Evolutionary conservation across 2,888 invertebrate genomes (phyloP).

Genomic region (Buathra laborator): DNA sequence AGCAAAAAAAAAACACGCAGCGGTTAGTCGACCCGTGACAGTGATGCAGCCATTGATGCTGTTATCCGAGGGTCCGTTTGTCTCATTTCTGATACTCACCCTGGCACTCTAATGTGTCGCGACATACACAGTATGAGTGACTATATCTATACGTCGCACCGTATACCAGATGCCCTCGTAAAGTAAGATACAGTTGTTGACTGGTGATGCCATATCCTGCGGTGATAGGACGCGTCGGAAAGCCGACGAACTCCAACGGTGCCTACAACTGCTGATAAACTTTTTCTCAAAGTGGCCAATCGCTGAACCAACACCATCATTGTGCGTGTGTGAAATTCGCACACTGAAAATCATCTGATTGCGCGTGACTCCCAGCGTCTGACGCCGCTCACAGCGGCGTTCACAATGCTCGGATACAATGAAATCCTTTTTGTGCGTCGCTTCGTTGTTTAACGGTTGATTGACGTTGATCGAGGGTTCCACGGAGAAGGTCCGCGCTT

Average conservation of each 20-base stretch:
- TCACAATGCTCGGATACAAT: constrained; percentile 62
- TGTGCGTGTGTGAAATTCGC: constrained; percentile 5
- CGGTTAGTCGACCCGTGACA: constrained; percentile 3
- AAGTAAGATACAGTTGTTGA: too few relatives aligned
- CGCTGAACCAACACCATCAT: not conserved
- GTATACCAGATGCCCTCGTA: too few relatives aligned
- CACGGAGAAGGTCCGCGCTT: constrained; percentile 64
- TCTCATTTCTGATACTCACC: too few relatives aligned
- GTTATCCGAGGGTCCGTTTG: too few relatives aligned
- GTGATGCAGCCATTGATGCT: not conserved
- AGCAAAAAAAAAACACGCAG: not conserved
- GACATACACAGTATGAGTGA: too few relatives aligned
- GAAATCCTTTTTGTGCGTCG: constrained; percentile 76
- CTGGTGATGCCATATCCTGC: too few relatives aligned
- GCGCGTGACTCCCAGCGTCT: constrained; percentile 48
- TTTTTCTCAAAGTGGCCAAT: too few relatives aligned
- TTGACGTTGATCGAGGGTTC: constrained; percentile 83
- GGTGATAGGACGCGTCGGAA: too few relatives aligned
- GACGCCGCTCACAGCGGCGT: constrained; percentile 61
- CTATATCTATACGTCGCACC: too few relatives aligned
- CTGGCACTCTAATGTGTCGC: too few relatives aligned
- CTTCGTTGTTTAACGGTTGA: constrained; percentile 84
- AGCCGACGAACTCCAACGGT: too few relatives aligned
- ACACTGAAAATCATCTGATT: constrained; percentile 47
- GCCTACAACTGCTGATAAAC: too few relatives aligned